These are phyloP conservation scores for Archips xylosteana DNA, from an alignment of 2,888 invertebrate species.

Conservation along the genomic window DNA sequence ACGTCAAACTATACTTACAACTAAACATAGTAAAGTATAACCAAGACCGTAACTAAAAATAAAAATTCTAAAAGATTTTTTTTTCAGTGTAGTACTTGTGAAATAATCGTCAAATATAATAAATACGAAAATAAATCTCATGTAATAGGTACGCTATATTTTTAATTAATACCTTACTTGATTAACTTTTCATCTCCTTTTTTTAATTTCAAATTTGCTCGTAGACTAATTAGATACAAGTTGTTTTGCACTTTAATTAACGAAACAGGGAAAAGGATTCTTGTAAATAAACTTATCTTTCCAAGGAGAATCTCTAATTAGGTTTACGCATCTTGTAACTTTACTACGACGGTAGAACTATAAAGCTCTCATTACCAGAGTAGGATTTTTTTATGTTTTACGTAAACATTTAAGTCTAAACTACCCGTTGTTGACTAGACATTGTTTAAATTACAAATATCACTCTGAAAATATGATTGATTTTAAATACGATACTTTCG, in stretches of 20 bases:
- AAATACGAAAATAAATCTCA: not conserved
- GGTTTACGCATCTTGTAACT: constrained; percentile 25
- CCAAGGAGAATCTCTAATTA: constrained; percentile 23
- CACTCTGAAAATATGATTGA: not conserved
- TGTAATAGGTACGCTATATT: not conserved
- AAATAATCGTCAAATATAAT: no score
- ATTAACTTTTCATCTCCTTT: not conserved
- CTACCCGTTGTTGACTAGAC: not conserved
- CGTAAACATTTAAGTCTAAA: not conserved
- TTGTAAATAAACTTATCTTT: constrained; percentile 19
- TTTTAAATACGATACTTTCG: not conserved
- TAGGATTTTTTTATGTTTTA: not conserved
- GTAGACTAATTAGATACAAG: constrained; percentile 19
- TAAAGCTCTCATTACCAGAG: not conserved
- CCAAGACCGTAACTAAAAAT: no score
- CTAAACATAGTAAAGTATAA: no score
- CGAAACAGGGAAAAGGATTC: constrained; percentile 5
- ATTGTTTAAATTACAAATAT: not conserved
- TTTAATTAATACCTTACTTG: not conserved
- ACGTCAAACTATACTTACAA: no score
- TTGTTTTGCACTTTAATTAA: constrained; percentile 25
- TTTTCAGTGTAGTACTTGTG: no score
- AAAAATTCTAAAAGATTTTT: no score
- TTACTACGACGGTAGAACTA: constrained; percentile 18
- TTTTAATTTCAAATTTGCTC: not conserved